These are phyloP conservation scores for Periphyllus acericola DNA, from an alignment of 2,888 invertebrate species.

Conservation along the genomic window DNA sequence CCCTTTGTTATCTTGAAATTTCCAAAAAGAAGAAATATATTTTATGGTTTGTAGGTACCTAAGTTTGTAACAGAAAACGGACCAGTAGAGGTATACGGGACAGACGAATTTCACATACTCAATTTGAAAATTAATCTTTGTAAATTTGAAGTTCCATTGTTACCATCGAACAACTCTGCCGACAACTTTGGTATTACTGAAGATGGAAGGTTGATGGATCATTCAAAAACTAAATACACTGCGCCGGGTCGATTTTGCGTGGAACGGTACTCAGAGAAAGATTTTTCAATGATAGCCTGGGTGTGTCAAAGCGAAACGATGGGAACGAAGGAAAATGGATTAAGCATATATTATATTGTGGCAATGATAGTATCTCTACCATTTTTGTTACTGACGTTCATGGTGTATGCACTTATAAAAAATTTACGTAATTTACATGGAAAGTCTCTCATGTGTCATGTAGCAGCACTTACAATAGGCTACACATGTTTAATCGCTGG, in stretches of 20 bases:
- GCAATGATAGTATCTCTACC: neutral
- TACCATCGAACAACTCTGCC: too few relatives aligned
- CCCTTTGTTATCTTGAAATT: neutral
- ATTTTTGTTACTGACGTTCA: neutral
- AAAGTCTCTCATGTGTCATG: slow-evolving; percentile 13
- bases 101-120: neutral
- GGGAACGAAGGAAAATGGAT: neutral
- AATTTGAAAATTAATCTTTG: too few relatives aligned
- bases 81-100: neutral
- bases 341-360: neutral
- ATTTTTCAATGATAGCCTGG: neutral
- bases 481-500: neutral
- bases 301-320: too few relatives aligned
- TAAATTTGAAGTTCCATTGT: too few relatives aligned
- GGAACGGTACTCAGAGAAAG: neutral
- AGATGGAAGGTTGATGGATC: neutral
- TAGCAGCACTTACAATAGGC: neutral
- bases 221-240: neutral
- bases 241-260: neutral
- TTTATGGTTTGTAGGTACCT: neutral
- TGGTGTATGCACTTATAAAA: neutral
- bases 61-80: neutral
- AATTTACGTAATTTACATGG: slow-evolving; percentile 2
- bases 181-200: neutral
- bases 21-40: neutral